Evolutionary conservation across 37 sponge, comb jelly and placozoan genomes (phyloP).

Genomic region (Geodia barretti): DNA sequence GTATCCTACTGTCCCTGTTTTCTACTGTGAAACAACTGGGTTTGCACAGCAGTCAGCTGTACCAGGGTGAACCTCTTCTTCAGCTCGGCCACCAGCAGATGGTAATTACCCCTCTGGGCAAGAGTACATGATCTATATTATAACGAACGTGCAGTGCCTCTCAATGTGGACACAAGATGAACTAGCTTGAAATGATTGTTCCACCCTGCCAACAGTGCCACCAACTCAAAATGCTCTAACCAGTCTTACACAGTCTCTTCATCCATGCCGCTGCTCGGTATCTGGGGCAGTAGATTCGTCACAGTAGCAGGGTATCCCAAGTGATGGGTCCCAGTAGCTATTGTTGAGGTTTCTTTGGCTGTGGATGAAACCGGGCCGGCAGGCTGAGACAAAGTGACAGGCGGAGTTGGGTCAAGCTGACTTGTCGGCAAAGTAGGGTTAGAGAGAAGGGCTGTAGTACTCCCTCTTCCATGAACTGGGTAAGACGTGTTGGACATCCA

Average conservation of each 20-base stretch:
- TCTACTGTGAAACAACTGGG: conserved; percentile 24
- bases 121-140: conserved; percentile 40
- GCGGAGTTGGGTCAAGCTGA: too few relatives aligned
- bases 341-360: too few relatives aligned
- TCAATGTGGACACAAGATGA: conserved; percentile 23
- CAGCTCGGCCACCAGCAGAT: conserved; percentile 14
- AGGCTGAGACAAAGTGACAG: too few relatives aligned
- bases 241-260: conserved; percentile 28
- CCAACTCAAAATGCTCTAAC: conserved; percentile 51
- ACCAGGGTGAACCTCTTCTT: conserved; percentile 46
- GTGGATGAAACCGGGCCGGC: too few relatives aligned
- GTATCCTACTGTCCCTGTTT: conserved; percentile 10
- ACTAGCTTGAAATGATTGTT: conserved; percentile 24
- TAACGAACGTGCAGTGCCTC: conserved; percentile 37
- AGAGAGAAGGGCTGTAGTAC: too few relatives aligned
- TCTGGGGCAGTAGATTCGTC: too few relatives aligned
- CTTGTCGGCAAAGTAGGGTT: too few relatives aligned
- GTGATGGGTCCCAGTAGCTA: too few relatives aligned
- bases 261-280: too few relatives aligned
- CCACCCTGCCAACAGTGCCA: conserved; percentile 21
- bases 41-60: conserved; percentile 32
- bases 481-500: too few relatives aligned
- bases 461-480: too few relatives aligned
- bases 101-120: conserved; percentile 17
- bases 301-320: too few relatives aligned